These are phyloP conservation scores for Drosophila maculinotata DNA, from an alignment of 2,888 invertebrate species.

Conservation along the genomic window DNA sequence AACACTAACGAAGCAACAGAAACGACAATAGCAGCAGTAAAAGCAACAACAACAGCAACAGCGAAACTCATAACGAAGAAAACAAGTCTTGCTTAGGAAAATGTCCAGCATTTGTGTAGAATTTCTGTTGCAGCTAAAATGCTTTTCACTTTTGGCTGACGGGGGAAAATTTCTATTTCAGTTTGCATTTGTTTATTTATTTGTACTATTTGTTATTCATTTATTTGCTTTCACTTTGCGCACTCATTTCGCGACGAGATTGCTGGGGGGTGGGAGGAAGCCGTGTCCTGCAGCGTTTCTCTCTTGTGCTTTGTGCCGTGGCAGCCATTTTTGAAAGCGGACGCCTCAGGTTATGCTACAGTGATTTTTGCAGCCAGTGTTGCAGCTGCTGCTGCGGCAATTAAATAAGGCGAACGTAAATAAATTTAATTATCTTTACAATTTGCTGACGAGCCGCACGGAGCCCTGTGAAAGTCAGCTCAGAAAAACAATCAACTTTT, in stretches of 20 bases:
- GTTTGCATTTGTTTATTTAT: conserved; percentile 49
- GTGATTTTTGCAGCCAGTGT: conserved; percentile 17
- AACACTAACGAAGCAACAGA: conserved; percentile 65
- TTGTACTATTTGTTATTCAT: conserved; percentile 61
- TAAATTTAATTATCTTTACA: conserved; percentile 77
- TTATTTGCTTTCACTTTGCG: conserved; percentile 59
- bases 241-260: conserved; percentile 16
- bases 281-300: not conserved
- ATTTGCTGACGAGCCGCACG: conserved; percentile 53
- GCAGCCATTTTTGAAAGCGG: conserved; percentile 43
- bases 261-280: too few species aligned
- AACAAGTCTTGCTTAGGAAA: conserved; percentile 15
- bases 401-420: conserved; percentile 70
- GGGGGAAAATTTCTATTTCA: conserved; percentile 46
- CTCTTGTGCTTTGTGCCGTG: conserved; percentile 5
- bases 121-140: conserved; percentile 36
- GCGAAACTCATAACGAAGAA: conserved; percentile 19
- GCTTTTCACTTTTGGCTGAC: conserved; percentile 30
- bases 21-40: conserved; percentile 30
- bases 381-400: conserved; percentile 65
- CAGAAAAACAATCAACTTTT: conserved; percentile 72
- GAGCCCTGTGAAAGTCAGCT: conserved; percentile 66
- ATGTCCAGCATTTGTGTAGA: conserved; percentile 47
- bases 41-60: conserved; percentile 22
- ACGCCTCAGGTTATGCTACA: conserved; percentile 44